Conservation (phyloP, 2,797 vertebrate genomes). For the Syngnathus acus region DNA sequence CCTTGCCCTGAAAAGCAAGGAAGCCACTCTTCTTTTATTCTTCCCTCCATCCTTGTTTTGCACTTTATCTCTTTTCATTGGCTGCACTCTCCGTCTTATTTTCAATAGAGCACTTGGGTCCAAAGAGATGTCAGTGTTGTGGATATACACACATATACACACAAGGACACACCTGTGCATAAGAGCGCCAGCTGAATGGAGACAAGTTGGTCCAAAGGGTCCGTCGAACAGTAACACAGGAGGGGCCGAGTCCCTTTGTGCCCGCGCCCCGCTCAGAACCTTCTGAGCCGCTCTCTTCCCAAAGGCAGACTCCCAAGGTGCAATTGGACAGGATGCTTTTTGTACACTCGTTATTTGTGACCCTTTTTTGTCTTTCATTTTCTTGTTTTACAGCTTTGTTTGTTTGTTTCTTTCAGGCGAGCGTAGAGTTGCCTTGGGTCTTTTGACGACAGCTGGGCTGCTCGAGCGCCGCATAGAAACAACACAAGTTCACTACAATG, state of each 20-base stretch:
- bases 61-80: slow-evolving; percentile 69
- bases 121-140: slow-evolving; percentile 61
- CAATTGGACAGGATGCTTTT: slow-evolving; percentile 63
- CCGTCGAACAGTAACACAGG: slow-evolving; percentile 65
- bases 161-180: slow-evolving; percentile 70
- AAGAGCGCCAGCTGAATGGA: slow-evolving; percentile 65
- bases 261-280: slow-evolving; percentile 51
- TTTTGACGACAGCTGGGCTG: slow-evolving; percentile 66
- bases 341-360: slow-evolving; percentile 67
- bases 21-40: slow-evolving; percentile 67
- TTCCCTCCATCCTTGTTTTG: slow-evolving; percentile 65
- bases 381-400: slow-evolving; percentile 65
- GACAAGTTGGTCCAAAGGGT: slow-evolving; percentile 66
- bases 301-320: slow-evolving; percentile 65
- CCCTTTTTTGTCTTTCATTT: slow-evolving; percentile 64
- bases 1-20: slow-evolving; percentile 68
- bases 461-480: slow-evolving; percentile 52
- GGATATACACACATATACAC: slow-evolving; percentile 38
- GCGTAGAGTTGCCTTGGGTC: slow-evolving; percentile 52
- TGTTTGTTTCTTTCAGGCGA: slow-evolving; percentile 65
- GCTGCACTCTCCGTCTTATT: slow-evolving; percentile 60
- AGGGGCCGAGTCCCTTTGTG: slow-evolving; percentile 62
- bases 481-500: slow-evolving; percentile 67
- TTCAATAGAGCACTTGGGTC: slow-evolving; percentile 68
- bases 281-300: slow-evolving; percentile 54